These are phyloP conservation scores for Cladorhizidae sp. DNA, from an alignment of 37 sponge, comb jelly and placozoan species.

Conservation along the genomic window DNA sequence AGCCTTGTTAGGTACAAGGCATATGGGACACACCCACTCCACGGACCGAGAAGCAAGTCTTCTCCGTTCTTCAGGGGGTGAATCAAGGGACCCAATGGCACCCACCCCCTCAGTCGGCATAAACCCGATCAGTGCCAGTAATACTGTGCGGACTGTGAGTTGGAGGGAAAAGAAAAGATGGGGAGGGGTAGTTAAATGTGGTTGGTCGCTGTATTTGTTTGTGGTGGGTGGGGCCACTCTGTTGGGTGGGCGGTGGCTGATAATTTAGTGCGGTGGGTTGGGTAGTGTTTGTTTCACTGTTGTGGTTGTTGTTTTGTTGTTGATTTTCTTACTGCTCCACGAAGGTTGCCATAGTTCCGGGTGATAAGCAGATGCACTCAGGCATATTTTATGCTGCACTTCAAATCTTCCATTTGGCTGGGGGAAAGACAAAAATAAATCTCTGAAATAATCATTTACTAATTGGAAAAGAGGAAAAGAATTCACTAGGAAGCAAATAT, in stretches of 20 bases:
- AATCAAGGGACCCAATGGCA: constrained; percentile 94
- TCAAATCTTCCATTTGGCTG: constrained; percentile 97
- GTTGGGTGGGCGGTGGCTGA: no score
- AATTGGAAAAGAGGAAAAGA: no score
- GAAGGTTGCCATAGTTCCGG: constrained; percentile 99
- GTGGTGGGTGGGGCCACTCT: no score
- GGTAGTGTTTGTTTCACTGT: not conserved
- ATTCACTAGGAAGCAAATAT: no score
- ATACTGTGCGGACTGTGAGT: constrained; percentile 85
- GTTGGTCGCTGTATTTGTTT: no score
- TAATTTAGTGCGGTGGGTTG: no score
- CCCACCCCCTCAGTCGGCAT: constrained; percentile 96
- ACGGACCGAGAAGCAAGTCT: constrained; percentile 75
- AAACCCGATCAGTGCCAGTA: constrained; percentile 95
- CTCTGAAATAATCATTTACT: no score
- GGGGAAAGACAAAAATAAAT: not conserved
- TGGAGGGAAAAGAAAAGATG: no score
- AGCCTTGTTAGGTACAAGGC: constrained; percentile 53
- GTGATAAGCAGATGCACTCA: constrained; percentile 94
- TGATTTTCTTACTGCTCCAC: constrained; percentile 91
- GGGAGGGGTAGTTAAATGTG: no score
- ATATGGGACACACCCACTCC: constrained; percentile 72
- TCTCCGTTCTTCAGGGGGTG: constrained; percentile 71
- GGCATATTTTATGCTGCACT: constrained; percentile 92
- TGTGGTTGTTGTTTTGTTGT: not conserved